These are phyloP conservation scores for Morinoia aosen DNA, from an alignment of 2,888 invertebrate species.

Conservation along the genomic window DNA sequence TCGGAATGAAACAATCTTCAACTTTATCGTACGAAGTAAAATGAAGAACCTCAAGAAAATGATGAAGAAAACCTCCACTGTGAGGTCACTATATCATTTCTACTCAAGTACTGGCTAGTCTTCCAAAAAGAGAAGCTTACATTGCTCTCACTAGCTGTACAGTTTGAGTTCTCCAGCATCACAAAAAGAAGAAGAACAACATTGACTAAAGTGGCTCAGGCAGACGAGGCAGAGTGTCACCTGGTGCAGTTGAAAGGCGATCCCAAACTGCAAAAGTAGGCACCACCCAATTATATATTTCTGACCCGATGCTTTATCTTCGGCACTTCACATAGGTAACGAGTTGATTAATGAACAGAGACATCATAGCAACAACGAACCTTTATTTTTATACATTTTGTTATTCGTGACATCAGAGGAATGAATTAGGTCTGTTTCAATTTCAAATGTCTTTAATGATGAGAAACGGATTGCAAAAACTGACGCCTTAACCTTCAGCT, in stretches of 20 bases:
- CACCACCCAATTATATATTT: slow-evolving; percentile 19
- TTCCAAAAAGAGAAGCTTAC: neutral
- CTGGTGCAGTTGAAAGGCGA: slow-evolving; percentile 67
- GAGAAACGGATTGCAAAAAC: neutral
- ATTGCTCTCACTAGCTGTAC: neutral
- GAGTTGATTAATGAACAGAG: neutral
- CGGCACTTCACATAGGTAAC: neutral
- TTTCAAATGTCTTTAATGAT: neutral
- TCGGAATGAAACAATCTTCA: neutral
- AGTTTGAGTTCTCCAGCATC: neutral
- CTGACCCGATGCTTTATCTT: neutral
- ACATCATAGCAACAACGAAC: neutral
- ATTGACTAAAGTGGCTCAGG: neutral
- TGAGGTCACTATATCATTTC: neutral
- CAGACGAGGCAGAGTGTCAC: slow-evolving; percentile 53
- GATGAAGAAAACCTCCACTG: neutral
- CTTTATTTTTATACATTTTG: neutral
- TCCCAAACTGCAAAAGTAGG: slow-evolving; percentile 63
- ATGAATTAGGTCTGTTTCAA: neutral
- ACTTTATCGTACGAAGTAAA: neutral
- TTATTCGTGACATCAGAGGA: neutral
- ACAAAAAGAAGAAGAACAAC: neutral
- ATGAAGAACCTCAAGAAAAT: neutral
- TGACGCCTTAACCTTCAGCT: neutral
- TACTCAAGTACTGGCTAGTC: neutral